Evolutionary conservation across 1,140 invertebrate species (phyloP).

Genomic region (Microplitis demolitor): DNA sequence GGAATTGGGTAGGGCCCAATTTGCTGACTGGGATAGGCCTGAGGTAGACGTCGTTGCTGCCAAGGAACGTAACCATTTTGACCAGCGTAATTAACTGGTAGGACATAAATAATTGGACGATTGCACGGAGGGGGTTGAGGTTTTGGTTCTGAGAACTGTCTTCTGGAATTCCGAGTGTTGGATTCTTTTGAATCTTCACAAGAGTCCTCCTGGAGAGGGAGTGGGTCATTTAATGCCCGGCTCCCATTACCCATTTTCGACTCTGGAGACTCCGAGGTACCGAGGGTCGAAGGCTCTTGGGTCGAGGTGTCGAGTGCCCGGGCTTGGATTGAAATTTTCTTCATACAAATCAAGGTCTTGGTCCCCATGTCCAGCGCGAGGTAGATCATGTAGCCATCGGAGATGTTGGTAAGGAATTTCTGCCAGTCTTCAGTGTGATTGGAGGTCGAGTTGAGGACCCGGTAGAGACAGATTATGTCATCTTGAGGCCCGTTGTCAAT

Average conservation of each 20-base stretch:
- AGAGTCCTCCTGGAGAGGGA: neutral
- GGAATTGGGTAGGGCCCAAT: too few relatives aligned
- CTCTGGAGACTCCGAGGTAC: neutral
- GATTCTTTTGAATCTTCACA: neutral
- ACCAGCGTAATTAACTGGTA: neutral
- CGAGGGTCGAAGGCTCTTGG: neutral
- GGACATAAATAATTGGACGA: constrained; percentile 26
- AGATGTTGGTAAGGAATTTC: constrained; percentile 28
- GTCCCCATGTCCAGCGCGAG: constrained; percentile 31
- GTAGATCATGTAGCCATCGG: constrained; percentile 30
- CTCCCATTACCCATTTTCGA: neutral
- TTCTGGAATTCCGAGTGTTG: neutral
- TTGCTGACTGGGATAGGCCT: neutral
- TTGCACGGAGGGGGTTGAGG: neutral
- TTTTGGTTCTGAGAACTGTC: neutral
- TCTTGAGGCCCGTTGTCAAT: constrained; percentile 28
- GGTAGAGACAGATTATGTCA: constrained; percentile 37
- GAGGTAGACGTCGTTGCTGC: neutral
- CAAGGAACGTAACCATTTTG: neutral
- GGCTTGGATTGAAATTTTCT: constrained; percentile 24
- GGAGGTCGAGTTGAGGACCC: constrained; percentile 11
- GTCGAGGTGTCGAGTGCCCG: neutral
- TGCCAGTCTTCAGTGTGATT: constrained; percentile 31
- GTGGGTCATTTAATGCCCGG: neutral
- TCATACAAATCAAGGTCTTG: constrained; percentile 36